Conservation (phyloP, 2,113 vertebrate genomes). For the Sylvicapra grimmia region DNA sequence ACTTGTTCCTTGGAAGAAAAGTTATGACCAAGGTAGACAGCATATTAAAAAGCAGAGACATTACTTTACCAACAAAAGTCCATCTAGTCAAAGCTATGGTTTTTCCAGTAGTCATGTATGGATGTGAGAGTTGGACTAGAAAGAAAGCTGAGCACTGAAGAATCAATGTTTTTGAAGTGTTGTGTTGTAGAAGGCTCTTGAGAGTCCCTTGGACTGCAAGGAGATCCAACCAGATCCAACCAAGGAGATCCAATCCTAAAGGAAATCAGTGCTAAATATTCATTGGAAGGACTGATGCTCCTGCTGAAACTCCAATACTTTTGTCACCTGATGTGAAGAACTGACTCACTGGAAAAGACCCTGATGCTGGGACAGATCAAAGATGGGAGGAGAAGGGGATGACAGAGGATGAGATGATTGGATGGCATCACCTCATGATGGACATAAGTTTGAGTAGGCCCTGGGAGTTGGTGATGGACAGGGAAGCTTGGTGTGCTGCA, state of each 20-base stretch:
- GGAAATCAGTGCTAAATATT: not conserved
- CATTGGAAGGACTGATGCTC: not conserved
- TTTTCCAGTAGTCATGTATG: not conserved
- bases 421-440: not conserved
- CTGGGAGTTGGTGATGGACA: not conserved
- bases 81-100: not conserved
- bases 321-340: not conserved
- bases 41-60: not conserved
- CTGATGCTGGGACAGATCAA: not conserved
- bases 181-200: not conserved
- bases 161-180: not conserved
- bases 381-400: not conserved
- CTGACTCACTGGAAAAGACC: not conserved
- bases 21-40: not conserved
- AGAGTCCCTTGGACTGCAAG: not conserved
- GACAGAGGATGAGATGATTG: not conserved
- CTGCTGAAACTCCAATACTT: not conserved
- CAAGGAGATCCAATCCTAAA: not conserved
- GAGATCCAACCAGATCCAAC: not conserved
- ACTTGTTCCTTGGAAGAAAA: not conserved
- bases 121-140: not conserved
- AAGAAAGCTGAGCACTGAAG: not conserved
- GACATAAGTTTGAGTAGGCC: not conserved
- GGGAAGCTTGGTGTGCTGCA: not conserved
- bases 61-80: not conserved